A percentile compares a stretch with the other conserved stretches of the same genome.
Evolutionary conservation across 2,888 invertebrate genomes (phyloP).

Genomic region (Drosophila mulleri): DNA sequence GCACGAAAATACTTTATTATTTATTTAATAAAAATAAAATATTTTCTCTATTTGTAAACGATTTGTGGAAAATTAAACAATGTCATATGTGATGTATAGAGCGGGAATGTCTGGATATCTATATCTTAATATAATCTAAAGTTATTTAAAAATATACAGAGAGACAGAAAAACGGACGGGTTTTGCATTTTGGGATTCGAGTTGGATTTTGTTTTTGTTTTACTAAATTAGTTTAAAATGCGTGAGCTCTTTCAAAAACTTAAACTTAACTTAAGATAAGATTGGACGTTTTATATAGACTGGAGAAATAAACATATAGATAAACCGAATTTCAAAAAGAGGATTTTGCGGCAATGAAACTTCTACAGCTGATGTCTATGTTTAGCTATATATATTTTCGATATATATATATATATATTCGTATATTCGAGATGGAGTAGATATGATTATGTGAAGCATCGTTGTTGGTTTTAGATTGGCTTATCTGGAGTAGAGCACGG

Average conservation of each 20-base stretch:
- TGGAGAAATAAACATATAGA: constrained; percentile 25
- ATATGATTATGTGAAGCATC: constrained; percentile 51
- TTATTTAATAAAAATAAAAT: constrained; percentile 82
- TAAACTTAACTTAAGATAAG: constrained; percentile 74
- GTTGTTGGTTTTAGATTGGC: constrained; percentile 42
- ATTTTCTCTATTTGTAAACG: constrained; percentile 50
- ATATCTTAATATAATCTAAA: constrained; percentile 41
- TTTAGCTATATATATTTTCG: constrained; percentile 41
- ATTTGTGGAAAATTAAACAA: constrained; percentile 41
- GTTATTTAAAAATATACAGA: constrained; percentile 57
- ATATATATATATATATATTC: constrained; percentile 18
- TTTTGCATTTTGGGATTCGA: constrained; percentile 17
- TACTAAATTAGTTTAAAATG: constrained; percentile 26
- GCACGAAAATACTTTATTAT: constrained; percentile 76
- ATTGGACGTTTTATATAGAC: constrained; percentile 64
- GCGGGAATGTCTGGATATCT: constrained; percentile 13
- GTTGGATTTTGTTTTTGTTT: constrained; percentile 4
- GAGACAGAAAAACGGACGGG: constrained; percentile 46
- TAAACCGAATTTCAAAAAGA: constrained; percentile 19
- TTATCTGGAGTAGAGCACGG: constrained; percentile 85
- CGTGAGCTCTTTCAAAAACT: constrained; percentile 49
- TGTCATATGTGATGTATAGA: constrained; percentile 37
- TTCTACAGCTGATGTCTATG: constrained; percentile 37
- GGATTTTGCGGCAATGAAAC: constrained; percentile 40
- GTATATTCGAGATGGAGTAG: constrained; percentile 58